Evolutionary conservation across 2,113 vertebrate species (phyloP).

Genomic region (Megalops atlanticus): DNA sequence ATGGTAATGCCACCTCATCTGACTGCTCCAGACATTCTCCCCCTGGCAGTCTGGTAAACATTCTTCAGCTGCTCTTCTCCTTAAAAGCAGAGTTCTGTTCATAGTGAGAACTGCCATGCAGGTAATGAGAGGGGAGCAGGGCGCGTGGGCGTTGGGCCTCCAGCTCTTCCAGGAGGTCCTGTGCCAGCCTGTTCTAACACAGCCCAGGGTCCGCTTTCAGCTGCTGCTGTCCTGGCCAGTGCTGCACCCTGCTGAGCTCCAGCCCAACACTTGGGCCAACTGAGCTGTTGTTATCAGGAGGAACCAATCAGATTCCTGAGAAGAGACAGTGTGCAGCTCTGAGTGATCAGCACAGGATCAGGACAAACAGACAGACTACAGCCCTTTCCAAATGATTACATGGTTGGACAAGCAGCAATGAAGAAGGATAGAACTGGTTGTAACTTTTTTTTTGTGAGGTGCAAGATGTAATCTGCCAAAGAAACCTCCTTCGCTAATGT

Average conservation of each 20-base stretch:
- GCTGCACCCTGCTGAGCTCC: neutral
- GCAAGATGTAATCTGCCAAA: too few species aligned
- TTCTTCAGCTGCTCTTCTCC: too few species aligned
- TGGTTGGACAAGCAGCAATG: too few species aligned
- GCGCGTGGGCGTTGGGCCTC: neutral
- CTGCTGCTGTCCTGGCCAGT: slow-evolving; percentile 22
- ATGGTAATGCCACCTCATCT: neutral
- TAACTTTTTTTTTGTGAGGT: too few species aligned
- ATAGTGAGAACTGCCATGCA: neutral
- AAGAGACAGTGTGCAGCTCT: neutral
- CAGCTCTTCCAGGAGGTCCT: neutral
- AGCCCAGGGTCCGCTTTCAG: neutral
- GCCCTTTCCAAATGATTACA: too few species aligned
- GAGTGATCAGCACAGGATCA: neutral
- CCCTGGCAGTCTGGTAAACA: slow-evolving; percentile 22
- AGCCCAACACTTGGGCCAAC: slow-evolving; percentile 32
- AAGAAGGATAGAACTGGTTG: too few species aligned
- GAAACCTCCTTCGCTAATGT: too few species aligned
- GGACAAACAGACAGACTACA: too few species aligned
- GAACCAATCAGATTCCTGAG: slow-evolving; percentile 18
- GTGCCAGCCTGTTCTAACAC: neutral
- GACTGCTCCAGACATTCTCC: neutral
- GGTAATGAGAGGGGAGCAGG: neutral
- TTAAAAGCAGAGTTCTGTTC: neutral
- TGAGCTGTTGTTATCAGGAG: slow-evolving; percentile 18